Evolutionary conservation across 2,797 vertebrate genomes (phyloP).

Genomic region (Microchirus variegatus): DNA sequence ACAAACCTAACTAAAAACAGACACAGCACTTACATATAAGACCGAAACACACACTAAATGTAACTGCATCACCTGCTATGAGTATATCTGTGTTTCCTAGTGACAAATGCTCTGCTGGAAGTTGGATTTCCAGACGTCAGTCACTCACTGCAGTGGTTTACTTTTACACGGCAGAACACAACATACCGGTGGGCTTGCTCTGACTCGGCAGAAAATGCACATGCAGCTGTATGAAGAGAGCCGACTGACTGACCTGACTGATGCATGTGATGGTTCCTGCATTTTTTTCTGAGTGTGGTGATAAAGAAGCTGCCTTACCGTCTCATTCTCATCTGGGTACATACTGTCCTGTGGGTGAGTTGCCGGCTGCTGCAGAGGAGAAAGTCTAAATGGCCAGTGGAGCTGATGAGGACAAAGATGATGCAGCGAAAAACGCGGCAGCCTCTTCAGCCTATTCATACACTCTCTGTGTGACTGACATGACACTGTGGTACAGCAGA

Average conservation of each 20-base stretch:
- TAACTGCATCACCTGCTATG: slow-evolving; percentile 4
- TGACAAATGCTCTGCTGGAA: slow-evolving; percentile 1
- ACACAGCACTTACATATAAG: background rate
- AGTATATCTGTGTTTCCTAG: slow-evolving; percentile 1
- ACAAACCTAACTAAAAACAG: background rate
- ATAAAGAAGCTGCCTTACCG: slow-evolving; percentile 63
- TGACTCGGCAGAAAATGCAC: slow-evolving; percentile 32
- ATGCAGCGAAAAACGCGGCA: slow-evolving; percentile 41
- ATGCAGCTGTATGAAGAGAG: background rate
- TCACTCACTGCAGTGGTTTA: background rate
- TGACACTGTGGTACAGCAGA: slow-evolving; percentile 48
- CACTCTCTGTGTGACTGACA: slow-evolving; percentile 58
- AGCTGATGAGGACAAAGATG: slow-evolving; percentile 36
- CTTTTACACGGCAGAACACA: background rate
- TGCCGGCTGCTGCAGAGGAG: slow-evolving; percentile 44
- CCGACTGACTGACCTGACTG: background rate
- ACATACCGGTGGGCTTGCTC: slow-evolving; percentile 3
- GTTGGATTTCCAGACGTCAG: background rate
- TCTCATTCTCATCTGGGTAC: slow-evolving; percentile 70
- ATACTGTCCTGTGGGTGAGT: slow-evolving; percentile 59
- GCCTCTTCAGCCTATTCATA: slow-evolving; percentile 33
- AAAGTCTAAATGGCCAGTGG: slow-evolving; percentile 26
- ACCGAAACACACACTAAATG: background rate
- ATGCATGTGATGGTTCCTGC: background rate
- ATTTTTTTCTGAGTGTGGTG: slow-evolving; percentile 1